Base-by-base conservation (phyloP, 2,888 invertebrate species). In the Leucophora obtusa region DNA sequence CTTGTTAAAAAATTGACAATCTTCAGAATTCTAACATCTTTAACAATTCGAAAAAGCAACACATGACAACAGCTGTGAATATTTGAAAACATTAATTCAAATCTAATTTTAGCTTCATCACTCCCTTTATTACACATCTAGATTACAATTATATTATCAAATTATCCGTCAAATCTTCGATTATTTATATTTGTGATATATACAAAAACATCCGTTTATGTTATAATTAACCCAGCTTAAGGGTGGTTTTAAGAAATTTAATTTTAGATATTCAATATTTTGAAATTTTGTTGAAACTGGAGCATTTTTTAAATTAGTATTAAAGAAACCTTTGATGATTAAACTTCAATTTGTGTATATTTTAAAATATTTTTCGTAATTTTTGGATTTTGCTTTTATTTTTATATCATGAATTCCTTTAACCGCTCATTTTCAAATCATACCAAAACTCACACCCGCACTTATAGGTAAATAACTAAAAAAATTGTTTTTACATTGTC, bases 351-450 rank as follows among this genome's bases (percentile, higher is more conserved):
- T 71, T 15, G 24, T 28, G 28, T 28, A 28, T 53, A 17, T 43
- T 50, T 28, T 54, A 1, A 28, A 28, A 58, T 50, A 63, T 63
- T 50, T 18, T 2, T 50, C 51, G 4, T 28, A 38, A 51, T 6
- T 28, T 6, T 28, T 7, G 28, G 7, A 21, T 21, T 21, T 21
- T 63, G 38, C 38, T 15, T 58, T n/a, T 62, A 28, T 50, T 35
- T 69, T 35, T 6, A 28, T 21, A 70, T 28, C 17, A 83, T 82
- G 78, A 77, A 80, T 78, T 56, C 72, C 43, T 82, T 70, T 43
- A 85, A 84, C 69, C 84, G 84, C 78, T 84, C 83, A 54, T 85
- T 85, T 77, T 78, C 85, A 54, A 82, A 83, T 79, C 74, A 82
- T 33, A 83, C 83, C 76, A 28, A 84, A 77, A 79, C 76, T 24